phyloP scores from a whole-genome alignment of 2,797 vertebrate species.

The Menidia menidia region DNA sequence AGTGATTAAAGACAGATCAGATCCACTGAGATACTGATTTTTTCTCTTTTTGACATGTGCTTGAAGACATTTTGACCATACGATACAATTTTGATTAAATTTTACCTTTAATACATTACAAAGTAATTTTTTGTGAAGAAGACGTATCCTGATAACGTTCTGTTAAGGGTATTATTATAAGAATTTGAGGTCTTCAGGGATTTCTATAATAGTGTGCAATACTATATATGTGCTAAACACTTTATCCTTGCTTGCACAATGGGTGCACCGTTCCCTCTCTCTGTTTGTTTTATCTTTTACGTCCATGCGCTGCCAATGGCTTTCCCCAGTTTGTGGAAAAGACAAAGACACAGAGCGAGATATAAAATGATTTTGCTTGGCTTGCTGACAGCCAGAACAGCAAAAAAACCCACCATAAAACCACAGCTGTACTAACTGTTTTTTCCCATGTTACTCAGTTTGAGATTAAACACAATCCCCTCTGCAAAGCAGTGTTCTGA shows the following conservation, averaged over 20 bases:
- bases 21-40: background rate
- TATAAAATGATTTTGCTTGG: background rate
- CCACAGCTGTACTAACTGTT: background rate
- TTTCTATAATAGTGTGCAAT: background rate
- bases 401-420: background rate
- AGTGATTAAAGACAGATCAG: constrained; percentile 24
- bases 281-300: background rate
- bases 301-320: background rate
- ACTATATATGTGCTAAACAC: background rate
- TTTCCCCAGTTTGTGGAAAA: background rate
- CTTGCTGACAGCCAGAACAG: background rate
- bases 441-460: background rate
- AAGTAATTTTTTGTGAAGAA: no score
- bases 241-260: background rate
- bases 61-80: background rate
- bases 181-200: background rate
- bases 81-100: background rate
- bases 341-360: background rate
- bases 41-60: background rate
- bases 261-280: no score
- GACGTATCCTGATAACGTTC: background rate
- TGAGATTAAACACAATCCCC: background rate
- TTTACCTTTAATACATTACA: background rate
- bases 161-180: constrained; percentile 1
- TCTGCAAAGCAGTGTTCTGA: background rate